Percentiles rank a stretch among this genome's conserved stretches.
Evolutionary conservation across 2,113 vertebrate species (phyloP).

Genomic region (Lipophrys pholis): DNA sequence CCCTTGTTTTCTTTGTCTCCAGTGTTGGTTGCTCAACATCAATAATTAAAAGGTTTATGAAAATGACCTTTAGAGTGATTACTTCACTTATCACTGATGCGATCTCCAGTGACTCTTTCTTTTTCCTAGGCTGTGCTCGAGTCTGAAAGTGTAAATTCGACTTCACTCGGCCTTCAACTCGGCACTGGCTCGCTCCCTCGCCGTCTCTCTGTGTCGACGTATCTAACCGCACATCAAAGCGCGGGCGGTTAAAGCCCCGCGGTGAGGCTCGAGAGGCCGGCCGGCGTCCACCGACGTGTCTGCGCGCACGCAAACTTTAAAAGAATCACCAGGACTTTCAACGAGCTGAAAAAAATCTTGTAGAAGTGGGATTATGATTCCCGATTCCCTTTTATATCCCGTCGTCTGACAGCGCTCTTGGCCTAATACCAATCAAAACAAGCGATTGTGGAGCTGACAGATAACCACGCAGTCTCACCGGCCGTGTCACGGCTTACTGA

Average conservation of each 20-base stretch:
- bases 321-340: constrained; percentile 55
- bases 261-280: constrained; percentile 45
- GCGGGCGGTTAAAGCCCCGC: constrained; percentile 33
- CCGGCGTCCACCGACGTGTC: constrained; percentile 48
- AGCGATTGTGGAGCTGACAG: constrained; percentile 36
- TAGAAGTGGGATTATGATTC: constrained; percentile 62
- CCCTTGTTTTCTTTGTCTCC: constrained; percentile 15
- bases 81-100: background rate
- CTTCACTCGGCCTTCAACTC: constrained; percentile 51
- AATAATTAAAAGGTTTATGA: constrained; percentile 48
- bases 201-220: constrained; percentile 27
- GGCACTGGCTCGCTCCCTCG: constrained; percentile 14
- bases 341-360: constrained; percentile 53
- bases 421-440: constrained; percentile 59
- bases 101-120: constrained; percentile 29
- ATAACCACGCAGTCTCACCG: constrained; percentile 36
- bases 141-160: constrained; percentile 59
- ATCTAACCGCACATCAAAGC: constrained; percentile 69
- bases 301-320: constrained; percentile 48
- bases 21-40: constrained; percentile 15
- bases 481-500: constrained; percentile 1
- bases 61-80: constrained; percentile 38
- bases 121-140: constrained; percentile 20
- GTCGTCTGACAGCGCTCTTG: constrained; percentile 48
- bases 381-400: constrained; percentile 62